Evolutionary conservation across 92 coral and sea anemone species (phyloP), one percentile per base, ranked within the genome.

Genomic region (Paramuricea clavata): DNA sequence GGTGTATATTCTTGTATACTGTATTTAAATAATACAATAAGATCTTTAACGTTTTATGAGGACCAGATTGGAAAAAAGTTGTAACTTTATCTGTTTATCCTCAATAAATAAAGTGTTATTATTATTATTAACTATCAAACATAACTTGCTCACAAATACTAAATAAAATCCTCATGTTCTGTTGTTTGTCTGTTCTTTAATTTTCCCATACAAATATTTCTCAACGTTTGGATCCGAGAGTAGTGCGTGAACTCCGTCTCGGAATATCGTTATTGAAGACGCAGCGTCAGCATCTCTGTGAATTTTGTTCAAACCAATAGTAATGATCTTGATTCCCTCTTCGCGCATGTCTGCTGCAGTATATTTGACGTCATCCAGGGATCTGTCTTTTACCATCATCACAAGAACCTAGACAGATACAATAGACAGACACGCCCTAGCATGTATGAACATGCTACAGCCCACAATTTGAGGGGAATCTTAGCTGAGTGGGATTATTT

Each of bases 261-360:
- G 33, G 32, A 59, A 79, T 56, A 79, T 60, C 54, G 72, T 21
- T 1, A 79, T 21, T 0, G 84, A 79, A 2, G 84, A 60, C 22
- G 32, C 28, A 10, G 84, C 73, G 62, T 79, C 56, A 2, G 67
- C 73, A 27, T 79, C 84, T 36, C 16, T 36, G 56, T 60, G 84
- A 19, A 59, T 19, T 41, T 35, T 79, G 84, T 42, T 60, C 28
- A 65, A 27, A 31, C 95, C 98, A 43, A 95, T 85, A 57, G 97
- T 89, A 83, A 95, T 92, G 0, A 94, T 86, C 27, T 44, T 87
- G 50, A 94, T 86, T 17, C 98, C 94, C 47, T 95, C 83, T 28
- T 93, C 97, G 54, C 92, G 85, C 32, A 95, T 49, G 62, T 95
- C 98, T 54, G 94, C 94, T 9, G 98, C 97, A 5, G 85, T 61